Conservation (phyloP, 2,797 vertebrate species). For the Sebastiscus albofasciatus region DNA sequence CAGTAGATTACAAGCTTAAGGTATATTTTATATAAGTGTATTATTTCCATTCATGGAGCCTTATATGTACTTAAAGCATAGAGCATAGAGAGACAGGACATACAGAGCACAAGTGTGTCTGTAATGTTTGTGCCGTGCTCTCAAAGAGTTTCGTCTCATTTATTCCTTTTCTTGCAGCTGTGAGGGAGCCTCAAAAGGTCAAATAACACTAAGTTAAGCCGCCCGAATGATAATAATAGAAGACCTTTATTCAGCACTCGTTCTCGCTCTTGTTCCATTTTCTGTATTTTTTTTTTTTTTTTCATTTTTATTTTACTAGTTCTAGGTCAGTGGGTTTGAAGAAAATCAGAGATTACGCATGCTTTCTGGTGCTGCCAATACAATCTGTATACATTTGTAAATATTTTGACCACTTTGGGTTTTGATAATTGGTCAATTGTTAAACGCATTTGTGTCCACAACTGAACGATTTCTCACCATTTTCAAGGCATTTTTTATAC, state of each 20-base stretch:
- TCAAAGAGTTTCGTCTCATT: neutral
- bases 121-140: neutral
- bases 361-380: neutral
- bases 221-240: neutral
- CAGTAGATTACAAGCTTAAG: neutral
- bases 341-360: no score
- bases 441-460: no score
- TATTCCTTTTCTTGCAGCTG: constrained; percentile 13
- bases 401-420: neutral
- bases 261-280: neutral
- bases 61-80: neutral
- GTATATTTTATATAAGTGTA: neutral
- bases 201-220: neutral
- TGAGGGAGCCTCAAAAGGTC: constrained; percentile 25
- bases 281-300: neutral
- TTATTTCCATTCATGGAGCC: neutral
- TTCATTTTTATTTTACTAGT: neutral
- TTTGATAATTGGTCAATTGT: no score
- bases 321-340: neutral
- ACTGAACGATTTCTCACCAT: no score
- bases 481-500: no score
- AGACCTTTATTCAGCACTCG: neutral
- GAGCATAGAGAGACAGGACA: neutral
- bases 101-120: neutral
- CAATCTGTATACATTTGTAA: no score